phyloP scores from a whole-genome alignment of 2,888 invertebrate genomes.

The Bugulina stolonifera region DNA sequence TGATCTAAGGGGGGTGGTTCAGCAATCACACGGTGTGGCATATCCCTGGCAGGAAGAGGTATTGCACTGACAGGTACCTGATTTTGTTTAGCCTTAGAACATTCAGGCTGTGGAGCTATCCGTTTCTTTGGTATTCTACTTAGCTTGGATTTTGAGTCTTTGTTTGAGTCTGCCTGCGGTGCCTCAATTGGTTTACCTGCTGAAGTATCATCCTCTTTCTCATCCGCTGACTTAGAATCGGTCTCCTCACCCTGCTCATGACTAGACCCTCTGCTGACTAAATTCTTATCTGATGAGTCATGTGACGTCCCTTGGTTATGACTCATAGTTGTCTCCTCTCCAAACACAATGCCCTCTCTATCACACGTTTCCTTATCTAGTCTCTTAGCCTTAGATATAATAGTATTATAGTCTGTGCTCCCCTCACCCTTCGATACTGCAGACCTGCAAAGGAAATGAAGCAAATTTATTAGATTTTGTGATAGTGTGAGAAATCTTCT shows the following conservation, averaged over 20 bases:
- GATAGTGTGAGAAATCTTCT: too few species aligned
- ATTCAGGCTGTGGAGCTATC: neutral
- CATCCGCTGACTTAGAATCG: neutral
- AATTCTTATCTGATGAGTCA: neutral
- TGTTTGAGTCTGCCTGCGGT: neutral
- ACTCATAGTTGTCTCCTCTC: neutral
- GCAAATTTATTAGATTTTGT: too few species aligned
- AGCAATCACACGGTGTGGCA: neutral
- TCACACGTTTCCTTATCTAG: conserved; percentile 45
- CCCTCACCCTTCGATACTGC: neutral
- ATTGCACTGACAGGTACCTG: neutral
- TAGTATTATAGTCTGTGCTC: neutral
- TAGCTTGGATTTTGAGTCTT: neutral
- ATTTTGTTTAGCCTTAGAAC: neutral
- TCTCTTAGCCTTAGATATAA: conserved; percentile 30
- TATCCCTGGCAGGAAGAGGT: neutral
- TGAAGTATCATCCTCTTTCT: neutral
- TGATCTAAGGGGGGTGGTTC: conserved; percentile 44
- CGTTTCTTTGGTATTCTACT: neutral
- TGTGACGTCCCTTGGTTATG: neutral
- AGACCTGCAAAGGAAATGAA: neutral
- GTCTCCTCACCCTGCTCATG: too few species aligned
- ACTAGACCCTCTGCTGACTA: neutral
- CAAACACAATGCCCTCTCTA: conserved; percentile 49
- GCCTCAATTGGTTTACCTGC: neutral